Percentiles rank a stretch among this genome's conserved stretches.
These are phyloP conservation scores for Hydraecia micacea DNA, from an alignment of 2,888 invertebrate genomes.

Conservation along the genomic window DNA sequence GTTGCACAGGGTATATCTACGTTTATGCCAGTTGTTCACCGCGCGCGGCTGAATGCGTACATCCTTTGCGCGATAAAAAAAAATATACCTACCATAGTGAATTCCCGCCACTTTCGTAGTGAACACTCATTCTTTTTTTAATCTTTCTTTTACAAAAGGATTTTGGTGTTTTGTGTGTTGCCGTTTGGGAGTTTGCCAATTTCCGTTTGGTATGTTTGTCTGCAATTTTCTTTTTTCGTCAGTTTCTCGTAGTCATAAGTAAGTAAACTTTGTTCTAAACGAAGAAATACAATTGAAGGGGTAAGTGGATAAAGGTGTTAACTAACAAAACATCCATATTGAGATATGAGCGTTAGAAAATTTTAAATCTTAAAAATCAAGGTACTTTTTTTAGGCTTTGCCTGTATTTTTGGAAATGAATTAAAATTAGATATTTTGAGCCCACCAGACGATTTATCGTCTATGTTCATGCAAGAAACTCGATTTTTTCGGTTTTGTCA, in stretches of 20 bases:
- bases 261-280: neutral
- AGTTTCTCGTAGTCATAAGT: neutral
- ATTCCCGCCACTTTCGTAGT: conserved; percentile 28
- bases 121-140: neutral
- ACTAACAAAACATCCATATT: too few species aligned
- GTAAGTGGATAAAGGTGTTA: too few species aligned
- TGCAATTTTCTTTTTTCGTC: neutral
- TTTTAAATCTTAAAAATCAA: too few species aligned
- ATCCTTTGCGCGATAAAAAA: neutral
- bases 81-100: neutral
- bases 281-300: neutral
- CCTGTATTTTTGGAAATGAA: too few species aligned
- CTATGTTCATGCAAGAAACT: too few species aligned
- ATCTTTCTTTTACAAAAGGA: neutral
- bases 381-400: too few species aligned
- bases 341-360: too few species aligned
- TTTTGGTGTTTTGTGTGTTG: neutral
- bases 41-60: conserved; percentile 21
- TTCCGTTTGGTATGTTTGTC: neutral
- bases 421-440: too few species aligned
- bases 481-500: too few species aligned
- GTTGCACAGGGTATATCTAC: neutral
- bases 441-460: too few species aligned
- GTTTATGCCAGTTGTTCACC: neutral
- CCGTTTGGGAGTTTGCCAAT: neutral